A percentile compares a stretch with the other conserved stretches of the same genome.
These are phyloP conservation scores for Chromobotia macracanthus DNA, from an alignment of 2,797 vertebrate species.

Conservation along the genomic window DNA sequence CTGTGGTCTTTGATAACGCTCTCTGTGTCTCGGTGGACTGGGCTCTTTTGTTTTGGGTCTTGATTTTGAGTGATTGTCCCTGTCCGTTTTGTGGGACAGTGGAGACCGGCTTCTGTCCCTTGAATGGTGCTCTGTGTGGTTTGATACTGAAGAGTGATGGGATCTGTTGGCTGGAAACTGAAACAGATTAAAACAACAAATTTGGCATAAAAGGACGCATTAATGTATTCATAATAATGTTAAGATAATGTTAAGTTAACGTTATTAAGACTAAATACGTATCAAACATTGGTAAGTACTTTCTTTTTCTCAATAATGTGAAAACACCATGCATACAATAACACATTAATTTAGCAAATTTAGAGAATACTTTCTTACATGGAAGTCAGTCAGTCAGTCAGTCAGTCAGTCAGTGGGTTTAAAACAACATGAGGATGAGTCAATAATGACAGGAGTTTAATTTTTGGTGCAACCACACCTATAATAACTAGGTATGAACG, in stretches of 20 bases:
- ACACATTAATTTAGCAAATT: too few relatives aligned
- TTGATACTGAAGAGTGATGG: constrained; percentile 59
- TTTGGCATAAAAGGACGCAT: neutral
- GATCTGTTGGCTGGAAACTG: constrained; percentile 75
- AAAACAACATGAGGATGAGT: too few relatives aligned
- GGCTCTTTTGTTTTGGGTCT: constrained; percentile 63
- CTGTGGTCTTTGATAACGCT: constrained; percentile 72
- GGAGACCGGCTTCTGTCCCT: constrained; percentile 73
- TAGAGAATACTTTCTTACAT: too few relatives aligned
- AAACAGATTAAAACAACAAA: neutral
- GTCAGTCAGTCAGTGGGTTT: too few relatives aligned
- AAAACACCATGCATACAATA: too few relatives aligned
- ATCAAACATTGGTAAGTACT: neutral
- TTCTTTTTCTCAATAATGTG: neutral
- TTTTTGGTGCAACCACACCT: too few relatives aligned
- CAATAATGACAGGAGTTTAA: too few relatives aligned
- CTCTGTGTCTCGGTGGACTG: constrained; percentile 68
- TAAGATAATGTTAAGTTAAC: neutral
- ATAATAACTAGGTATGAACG: too few relatives aligned
- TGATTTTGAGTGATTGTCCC: constrained; percentile 59
- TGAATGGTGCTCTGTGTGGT: constrained; percentile 59
- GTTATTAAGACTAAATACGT: too few relatives aligned
- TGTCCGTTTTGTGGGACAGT: constrained; percentile 72
- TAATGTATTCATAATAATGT: neutral
- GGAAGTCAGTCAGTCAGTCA: too few relatives aligned